Conservation (phyloP, 2,113 vertebrate species). For the Craseonycteris thonglongyai region DNA sequence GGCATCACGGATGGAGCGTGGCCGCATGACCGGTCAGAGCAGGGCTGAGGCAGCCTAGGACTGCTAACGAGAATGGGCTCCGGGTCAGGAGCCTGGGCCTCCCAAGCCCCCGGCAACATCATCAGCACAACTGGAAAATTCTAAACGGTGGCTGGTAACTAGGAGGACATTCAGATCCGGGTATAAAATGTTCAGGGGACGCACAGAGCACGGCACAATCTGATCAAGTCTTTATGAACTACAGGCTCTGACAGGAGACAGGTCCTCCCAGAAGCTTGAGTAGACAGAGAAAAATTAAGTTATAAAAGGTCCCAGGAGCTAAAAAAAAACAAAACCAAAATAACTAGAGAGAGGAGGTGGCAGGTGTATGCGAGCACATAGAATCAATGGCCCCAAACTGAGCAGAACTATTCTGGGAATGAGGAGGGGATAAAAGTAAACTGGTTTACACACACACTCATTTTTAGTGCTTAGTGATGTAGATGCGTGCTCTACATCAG, state of each 20-base stretch:
- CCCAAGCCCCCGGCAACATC: background rate
- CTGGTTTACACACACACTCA: background rate
- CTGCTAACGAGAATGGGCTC: background rate
- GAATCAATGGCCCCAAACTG: rapidly evolving
- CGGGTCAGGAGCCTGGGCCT: rapidly evolving
- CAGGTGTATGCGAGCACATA: rapidly evolving
- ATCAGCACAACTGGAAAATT: rapidly evolving
- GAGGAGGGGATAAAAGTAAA: too few species aligned
- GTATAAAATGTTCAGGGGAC: rapidly evolving
- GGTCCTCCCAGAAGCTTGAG: rapidly evolving
- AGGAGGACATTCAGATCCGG: background rate
- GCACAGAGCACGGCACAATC: too few species aligned
- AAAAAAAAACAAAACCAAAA: too few species aligned
- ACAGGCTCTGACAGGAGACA: background rate
- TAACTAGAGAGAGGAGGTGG: background rate
- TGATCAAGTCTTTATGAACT: too few species aligned
- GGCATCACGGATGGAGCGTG: rapidly evolving
- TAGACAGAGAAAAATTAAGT: background rate
- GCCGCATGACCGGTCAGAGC: background rate
- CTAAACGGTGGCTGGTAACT: background rate
- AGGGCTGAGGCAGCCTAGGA: too few species aligned
- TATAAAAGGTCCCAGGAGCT: background rate
- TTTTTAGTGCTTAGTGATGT: too few species aligned
- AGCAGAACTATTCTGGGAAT: background rate
- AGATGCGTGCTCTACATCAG: background rate